Percentiles rank a stretch among this genome's conserved stretches.
Conservation (phyloP, 2,888 invertebrate species). For the Sesia apiformis region DNA sequence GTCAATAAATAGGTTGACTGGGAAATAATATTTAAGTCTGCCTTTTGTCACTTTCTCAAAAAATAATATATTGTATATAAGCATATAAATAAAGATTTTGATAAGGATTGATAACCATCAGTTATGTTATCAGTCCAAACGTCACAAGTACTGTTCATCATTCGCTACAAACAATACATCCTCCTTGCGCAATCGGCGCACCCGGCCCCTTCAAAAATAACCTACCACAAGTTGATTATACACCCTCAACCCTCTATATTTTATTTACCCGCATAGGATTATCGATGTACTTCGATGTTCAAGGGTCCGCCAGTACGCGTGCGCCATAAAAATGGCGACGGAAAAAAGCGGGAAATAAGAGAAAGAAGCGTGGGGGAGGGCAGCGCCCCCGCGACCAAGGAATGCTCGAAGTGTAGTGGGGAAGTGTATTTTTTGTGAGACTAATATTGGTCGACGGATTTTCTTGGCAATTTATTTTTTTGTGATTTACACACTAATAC, state of each 20-base stretch:
- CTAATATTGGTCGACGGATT: not conserved
- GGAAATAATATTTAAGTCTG: too few species aligned
- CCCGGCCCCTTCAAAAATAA: conserved; percentile 17
- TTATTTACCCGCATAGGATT: conserved; percentile 53
- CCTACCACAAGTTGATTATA: conserved; percentile 22
- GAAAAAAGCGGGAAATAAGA: conserved; percentile 67
- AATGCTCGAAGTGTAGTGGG: conserved; percentile 31
- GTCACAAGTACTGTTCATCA: too few species aligned
- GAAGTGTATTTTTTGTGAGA: conserved; percentile 13
- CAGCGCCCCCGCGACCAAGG: conserved; percentile 22
- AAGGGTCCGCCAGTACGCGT: conserved; percentile 35
- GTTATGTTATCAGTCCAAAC: too few species aligned
- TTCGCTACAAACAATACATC: not conserved
- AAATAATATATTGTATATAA: too few species aligned
- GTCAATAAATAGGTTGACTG: too few species aligned
- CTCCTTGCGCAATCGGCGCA: not conserved
- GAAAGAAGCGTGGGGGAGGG: conserved; percentile 52
- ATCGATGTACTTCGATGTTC: conserved; percentile 50
- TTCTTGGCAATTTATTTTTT: not conserved
- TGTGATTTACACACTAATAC: not conserved
- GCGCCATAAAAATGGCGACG: conserved; percentile 67
- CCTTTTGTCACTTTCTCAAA: too few species aligned
- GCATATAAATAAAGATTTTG: too few species aligned
- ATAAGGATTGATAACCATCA: too few species aligned
- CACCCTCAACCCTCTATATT: conserved; percentile 24